Evolutionary conservation across 2,888 invertebrate genomes (phyloP), one percentile per base, ranked within the genome.

Genomic region (Eulithis testata): DNA sequence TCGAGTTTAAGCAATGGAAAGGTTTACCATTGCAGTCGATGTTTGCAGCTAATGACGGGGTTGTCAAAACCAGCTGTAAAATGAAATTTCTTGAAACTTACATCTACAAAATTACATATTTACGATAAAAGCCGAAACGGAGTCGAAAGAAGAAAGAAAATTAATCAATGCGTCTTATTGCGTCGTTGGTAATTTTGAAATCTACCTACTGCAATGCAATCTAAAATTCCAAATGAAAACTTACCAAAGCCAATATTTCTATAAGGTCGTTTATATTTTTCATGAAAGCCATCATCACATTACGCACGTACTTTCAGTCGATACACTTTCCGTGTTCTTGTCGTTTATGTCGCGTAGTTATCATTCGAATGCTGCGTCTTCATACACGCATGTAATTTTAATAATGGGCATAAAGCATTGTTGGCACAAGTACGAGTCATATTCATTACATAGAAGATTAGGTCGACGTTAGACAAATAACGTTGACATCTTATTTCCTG

Each of bases 11-110:
- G 71, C 94, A 94, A 71, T 89, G 85, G 74, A 94, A 94, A 53
- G 90, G 82, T 80, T 88, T 93, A 66, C 90, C 91, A 71, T 82
- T 73, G 78, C 94, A 94, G 79, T 91, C 86, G 72, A 86, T 81
- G 73, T 87, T 87, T 54, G 78, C 73, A 68, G 76, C 72, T 78
- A 80, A 70, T 67, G 76, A 68, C 68, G 83, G 77, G 51, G 85
- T 71, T 68, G 77, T 74, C 60, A 80, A 70, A 55, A 86, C 65
- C 71, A 84, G 75, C 91, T 91, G 84, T 65, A 88, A 87, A 50
- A 45, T 6, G 47, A 52, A 14, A 21, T 0, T 0, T 31, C 47
- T 11, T 52, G 37, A 31, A 3, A 7, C 1, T n/a, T n/a, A 8
- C 11, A 12, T 52, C 31, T 31, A 31, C 11, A 31, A 51, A 52